Base-by-base conservation (phyloP, 1,140 invertebrate species). In the Ips typographus region DNA sequence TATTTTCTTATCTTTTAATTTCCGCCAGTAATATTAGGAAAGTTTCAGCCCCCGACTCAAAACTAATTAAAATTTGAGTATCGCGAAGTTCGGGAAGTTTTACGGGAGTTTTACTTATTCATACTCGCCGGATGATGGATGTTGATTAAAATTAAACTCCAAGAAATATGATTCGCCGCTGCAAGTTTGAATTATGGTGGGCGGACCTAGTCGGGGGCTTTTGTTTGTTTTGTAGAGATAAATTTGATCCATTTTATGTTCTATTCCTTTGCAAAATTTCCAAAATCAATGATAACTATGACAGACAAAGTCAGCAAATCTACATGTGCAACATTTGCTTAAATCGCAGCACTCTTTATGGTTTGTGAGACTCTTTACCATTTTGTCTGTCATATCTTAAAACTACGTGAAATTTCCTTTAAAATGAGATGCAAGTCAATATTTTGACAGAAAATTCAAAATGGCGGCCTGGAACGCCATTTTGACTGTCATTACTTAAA, bases 1-100 rank as follows among this genome's bases (percentile, higher is more conserved):
- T 78, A 78, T 77, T 78, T 78, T 78, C 77, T 78, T 78, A 78
- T 78, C 77, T 78, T 78, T 78, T 78, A 78, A 78, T 78, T 78
- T 78, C 77, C 77, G 77, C 71, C 77, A 59, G 72, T 76, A 76
- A 78, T 78, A 78, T 78, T 77, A 76, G 70, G 74, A 78, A 78
- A 78, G 77, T 78, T 78, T 74, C 60, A 67, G 68, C 72, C 60
- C 43, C 73, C 72, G 74, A 75, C 75, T 76, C 75, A 78, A 78
- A 78, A 78, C 77, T 78, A 78, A 78, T 78, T 78, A 78, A 78
- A 78, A 78, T 78, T 78, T 78, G 76, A 78, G 74, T 72, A 75
- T 74, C 71, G 72, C 65, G 56, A 73, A 75, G 74, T 76, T 74
- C 71, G 70, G 67, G 67, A 77, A 78, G 77, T 78, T 78, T 78